Conservation (phyloP, 2,888 invertebrate genomes). For the Napeogenes inachia region DNA sequence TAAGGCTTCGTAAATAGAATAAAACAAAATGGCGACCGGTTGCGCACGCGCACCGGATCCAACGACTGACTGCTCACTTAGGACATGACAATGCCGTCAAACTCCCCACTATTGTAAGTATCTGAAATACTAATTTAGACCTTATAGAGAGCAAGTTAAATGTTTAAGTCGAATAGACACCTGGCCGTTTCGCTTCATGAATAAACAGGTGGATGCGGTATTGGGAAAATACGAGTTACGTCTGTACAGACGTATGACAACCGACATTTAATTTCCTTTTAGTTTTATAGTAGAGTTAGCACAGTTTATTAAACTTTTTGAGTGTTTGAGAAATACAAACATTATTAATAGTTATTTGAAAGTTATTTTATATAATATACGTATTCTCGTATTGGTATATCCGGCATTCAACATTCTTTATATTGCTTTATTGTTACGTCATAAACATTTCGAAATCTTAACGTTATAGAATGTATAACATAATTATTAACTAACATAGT, state of each 20-base stretch:
- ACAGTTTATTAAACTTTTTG: not conserved
- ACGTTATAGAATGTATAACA: not conserved
- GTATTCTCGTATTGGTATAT: too few relatives aligned
- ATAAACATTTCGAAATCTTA: constrained; percentile 15
- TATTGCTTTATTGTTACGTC: constrained; percentile 1
- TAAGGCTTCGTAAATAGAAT: constrained; percentile 19
- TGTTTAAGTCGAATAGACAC: constrained; percentile 9
- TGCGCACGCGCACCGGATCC: constrained; percentile 56
- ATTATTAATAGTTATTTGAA: too few relatives aligned
- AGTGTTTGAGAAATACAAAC: too few relatives aligned
- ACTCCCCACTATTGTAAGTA: constrained; percentile 43
- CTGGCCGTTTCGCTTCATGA: constrained; percentile 40
- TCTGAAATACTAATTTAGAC: constrained; percentile 24
- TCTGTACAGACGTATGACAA: constrained; percentile 40
- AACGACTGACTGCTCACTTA: constrained; percentile 61
- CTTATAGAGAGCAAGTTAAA: constrained; percentile 6
- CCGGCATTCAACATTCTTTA: not conserved
- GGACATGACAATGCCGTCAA: constrained; percentile 56
- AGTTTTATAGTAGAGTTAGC: constrained; percentile 6
- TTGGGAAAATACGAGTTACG: constrained; percentile 54
- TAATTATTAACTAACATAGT: too few relatives aligned
- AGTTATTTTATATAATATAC: too few relatives aligned
- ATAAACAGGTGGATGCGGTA: constrained; percentile 54
- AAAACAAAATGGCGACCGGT: constrained; percentile 43
- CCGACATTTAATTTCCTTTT: constrained; percentile 24